Conservation (phyloP, 2,888 invertebrate species). For the Synanthedon vespiformis region DNA sequence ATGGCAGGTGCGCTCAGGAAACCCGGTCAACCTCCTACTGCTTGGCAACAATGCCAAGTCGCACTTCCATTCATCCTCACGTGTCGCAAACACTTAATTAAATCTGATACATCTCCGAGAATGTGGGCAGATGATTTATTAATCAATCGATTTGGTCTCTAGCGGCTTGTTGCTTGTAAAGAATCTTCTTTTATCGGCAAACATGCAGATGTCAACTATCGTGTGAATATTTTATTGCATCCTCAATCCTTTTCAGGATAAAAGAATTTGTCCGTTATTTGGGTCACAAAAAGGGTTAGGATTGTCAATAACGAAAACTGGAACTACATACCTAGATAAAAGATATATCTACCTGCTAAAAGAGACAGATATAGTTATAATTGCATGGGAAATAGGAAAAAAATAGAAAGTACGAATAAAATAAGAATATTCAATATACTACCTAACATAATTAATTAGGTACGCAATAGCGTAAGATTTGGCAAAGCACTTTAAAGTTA, state of each 20-base stretch:
- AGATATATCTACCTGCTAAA: too few relatives aligned
- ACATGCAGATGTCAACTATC: slow-evolving; percentile 1
- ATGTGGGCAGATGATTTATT: slow-evolving; percentile 53
- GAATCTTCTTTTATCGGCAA: slow-evolving; percentile 3
- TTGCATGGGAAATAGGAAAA: too few relatives aligned
- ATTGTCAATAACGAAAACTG: too few relatives aligned
- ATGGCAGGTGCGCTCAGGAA: slow-evolving; percentile 59
- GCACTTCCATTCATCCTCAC: slow-evolving; percentile 42
- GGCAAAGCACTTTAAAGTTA: too few relatives aligned
- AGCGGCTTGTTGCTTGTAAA: slow-evolving; percentile 9
- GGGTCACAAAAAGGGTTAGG: too few relatives aligned
- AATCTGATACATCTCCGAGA: slow-evolving; percentile 43
- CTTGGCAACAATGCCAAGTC: slow-evolving; percentile 43
- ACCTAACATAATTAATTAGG: too few relatives aligned
- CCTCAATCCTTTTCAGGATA: background rate
- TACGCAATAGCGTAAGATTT: too few relatives aligned
- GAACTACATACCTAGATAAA: too few relatives aligned
- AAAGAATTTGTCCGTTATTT: too few relatives aligned
- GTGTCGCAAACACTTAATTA: slow-evolving; percentile 64
- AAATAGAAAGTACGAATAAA: too few relatives aligned
- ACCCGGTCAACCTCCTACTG: slow-evolving; percentile 59
- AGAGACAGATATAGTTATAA: too few relatives aligned
- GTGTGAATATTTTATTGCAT: background rate
- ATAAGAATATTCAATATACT: too few relatives aligned
- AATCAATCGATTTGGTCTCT: slow-evolving; percentile 23